Percentiles rank a stretch among this genome's conserved stretches.
Conservation (phyloP, 1,140 invertebrate genomes). For the Oscheius sp. region DNA sequence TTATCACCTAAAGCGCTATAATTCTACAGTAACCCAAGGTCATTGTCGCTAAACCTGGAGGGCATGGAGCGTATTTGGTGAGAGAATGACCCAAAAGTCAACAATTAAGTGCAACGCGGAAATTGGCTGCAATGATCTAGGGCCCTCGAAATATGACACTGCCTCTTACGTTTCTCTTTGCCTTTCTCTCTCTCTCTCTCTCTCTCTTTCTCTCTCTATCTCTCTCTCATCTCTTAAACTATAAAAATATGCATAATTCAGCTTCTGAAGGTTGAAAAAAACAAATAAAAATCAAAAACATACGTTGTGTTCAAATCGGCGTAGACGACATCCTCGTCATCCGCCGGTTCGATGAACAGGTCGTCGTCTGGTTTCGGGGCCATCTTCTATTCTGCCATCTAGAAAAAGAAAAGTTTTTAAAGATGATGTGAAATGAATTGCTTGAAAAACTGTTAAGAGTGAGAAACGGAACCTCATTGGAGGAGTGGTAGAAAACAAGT, state of each 20-base stretch:
- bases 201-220: too few relatives aligned
- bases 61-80: too few relatives aligned
- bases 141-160: too few relatives aligned
- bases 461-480: neutral
- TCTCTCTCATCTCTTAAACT: neutral
- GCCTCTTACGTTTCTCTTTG: too few relatives aligned
- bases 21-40: too few relatives aligned
- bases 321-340: slow-evolving; percentile 59
- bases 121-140: too few relatives aligned
- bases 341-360: slow-evolving; percentile 57
- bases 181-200: too few relatives aligned
- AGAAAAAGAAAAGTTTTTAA: neutral
- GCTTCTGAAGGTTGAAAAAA: too few relatives aligned
- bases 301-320: slow-evolving; percentile 59
- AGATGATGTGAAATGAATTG: neutral
- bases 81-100: too few relatives aligned
- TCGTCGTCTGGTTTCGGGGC: slow-evolving; percentile 51
- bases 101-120: too few relatives aligned
- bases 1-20: too few relatives aligned
- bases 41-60: too few relatives aligned
- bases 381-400: slow-evolving; percentile 7
- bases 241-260: neutral
- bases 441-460: neutral
- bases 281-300: slow-evolving; percentile 18
- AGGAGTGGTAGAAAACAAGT: neutral